These are phyloP conservation scores for Thumatha senex DNA, from an alignment of 2,888 invertebrate species.

Conservation along the genomic window DNA sequence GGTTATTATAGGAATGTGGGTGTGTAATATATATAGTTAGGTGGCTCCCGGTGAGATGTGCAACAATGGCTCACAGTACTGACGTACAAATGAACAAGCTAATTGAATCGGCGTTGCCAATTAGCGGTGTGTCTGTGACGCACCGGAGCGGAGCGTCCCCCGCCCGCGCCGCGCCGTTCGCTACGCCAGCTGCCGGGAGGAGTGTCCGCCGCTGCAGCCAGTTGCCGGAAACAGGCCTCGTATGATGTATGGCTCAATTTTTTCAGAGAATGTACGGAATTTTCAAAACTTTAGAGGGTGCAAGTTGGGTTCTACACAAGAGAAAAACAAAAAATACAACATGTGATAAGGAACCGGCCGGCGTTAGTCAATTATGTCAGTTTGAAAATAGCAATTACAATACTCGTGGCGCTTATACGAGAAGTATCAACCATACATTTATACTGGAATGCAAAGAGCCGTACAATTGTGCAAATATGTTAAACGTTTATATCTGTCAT, in stretches of 20 bases:
- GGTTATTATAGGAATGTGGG: conserved; percentile 27
- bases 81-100: conserved; percentile 26
- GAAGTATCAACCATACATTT: too few species aligned
- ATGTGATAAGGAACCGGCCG: background rate
- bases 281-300: conserved; percentile 3
- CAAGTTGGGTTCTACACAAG: background rate
- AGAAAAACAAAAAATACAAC: conserved; percentile 2
- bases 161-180: background rate
- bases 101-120: conserved; percentile 33
- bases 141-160: conserved; percentile 9
- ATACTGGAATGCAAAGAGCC: too few species aligned
- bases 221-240: conserved; percentile 12
- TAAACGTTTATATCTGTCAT: too few species aligned
- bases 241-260: conserved; percentile 10
- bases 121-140: conserved; percentile 20
- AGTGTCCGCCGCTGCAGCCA: background rate
- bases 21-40: conserved; percentile 7
- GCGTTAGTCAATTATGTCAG: background rate
- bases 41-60: background rate
- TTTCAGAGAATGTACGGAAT: conserved; percentile 10
- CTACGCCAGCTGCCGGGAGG: conserved; percentile 3
- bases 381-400: too few species aligned
- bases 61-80: background rate
- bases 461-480: too few species aligned
- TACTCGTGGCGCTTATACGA: too few species aligned